phyloP scores from a whole-genome alignment of 1,140 invertebrate species.

The Lamellibrachia luymesi region DNA sequence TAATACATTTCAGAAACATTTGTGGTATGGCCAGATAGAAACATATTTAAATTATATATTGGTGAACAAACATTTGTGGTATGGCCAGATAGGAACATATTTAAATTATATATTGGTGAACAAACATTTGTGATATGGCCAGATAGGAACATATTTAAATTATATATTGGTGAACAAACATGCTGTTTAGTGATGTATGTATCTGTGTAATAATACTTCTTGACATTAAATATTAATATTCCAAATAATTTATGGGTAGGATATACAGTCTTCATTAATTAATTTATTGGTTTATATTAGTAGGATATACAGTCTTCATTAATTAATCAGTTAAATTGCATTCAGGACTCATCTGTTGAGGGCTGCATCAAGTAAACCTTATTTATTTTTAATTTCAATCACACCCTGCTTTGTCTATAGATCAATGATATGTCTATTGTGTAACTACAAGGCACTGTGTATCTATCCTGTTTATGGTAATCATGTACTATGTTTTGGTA shows the following conservation, averaged over 20 bases:
- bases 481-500: no score
- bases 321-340: no score
- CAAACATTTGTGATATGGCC: background rate
- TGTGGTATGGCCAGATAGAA: no score
- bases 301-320: background rate
- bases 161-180: background rate
- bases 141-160: background rate
- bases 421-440: no score
- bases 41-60: background rate
- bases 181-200: background rate
- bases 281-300: background rate
- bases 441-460: no score
- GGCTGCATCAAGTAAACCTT: background rate
- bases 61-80: background rate
- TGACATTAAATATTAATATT: background rate
- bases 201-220: background rate
- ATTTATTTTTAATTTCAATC: no score
- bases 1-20: background rate
- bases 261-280: background rate
- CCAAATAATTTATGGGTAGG: background rate
- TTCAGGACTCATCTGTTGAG: no score
- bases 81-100: background rate
- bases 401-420: no score
- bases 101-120: background rate
- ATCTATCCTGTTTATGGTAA: no score